These are phyloP conservation scores for Dinocampus coccinellae DNA, from an alignment of 2,888 invertebrate genomes.

Conservation along the genomic window DNA sequence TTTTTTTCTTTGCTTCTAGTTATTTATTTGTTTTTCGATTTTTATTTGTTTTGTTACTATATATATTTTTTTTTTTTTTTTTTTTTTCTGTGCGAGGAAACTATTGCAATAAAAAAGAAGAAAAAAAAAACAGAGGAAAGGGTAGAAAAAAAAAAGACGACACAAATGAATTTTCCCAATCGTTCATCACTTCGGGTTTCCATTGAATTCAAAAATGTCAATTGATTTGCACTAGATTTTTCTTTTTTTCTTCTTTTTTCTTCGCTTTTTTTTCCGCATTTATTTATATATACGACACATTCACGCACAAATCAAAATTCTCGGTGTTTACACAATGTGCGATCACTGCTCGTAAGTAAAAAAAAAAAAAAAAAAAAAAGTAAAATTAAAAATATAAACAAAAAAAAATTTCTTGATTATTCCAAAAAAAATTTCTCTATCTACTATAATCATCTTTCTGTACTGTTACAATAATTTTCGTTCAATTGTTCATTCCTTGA, in stretches of 20 bases:
- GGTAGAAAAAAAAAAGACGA: neutral
- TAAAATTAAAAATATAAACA: neutral
- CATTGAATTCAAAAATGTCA: neutral
- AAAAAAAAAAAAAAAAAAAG: neutral
- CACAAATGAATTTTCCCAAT: constrained; percentile 7
- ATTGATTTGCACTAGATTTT: neutral
- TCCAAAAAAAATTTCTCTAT: too few relatives aligned
- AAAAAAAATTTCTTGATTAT: too few relatives aligned
- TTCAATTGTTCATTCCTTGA: too few relatives aligned
- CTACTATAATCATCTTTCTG: too few relatives aligned
- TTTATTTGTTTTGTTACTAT: too few relatives aligned
- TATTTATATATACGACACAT: neutral
- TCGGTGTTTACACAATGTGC: constrained; percentile 48
- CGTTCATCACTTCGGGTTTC: neutral
- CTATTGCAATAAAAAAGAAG: neutral
- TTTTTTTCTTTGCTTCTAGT: too few relatives aligned
- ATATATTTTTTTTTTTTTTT: neutral
- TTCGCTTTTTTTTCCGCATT: neutral
- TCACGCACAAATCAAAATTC: neutral
- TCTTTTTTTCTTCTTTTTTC: neutral
- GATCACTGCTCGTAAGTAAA: constrained; percentile 59
- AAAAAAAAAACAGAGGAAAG: neutral
- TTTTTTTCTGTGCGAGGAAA: neutral
- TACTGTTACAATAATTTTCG: too few relatives aligned
- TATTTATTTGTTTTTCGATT: neutral